Evolutionary conservation across 2,113 vertebrate species (phyloP).

Genomic region (Cyprinodon variegatus): DNA sequence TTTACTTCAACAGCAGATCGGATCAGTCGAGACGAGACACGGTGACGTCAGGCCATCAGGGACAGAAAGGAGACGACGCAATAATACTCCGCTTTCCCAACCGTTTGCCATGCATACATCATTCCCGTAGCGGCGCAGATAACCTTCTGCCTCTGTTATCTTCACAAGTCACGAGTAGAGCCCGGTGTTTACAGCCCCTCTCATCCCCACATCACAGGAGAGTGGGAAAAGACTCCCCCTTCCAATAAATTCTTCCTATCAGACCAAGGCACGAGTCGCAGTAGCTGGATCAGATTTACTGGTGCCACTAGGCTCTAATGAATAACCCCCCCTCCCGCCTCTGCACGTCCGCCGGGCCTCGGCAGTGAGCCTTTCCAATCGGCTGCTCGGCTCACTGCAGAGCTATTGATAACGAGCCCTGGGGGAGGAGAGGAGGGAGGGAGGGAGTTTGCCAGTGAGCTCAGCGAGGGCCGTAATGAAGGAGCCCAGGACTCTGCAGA

Average conservation of each 20-base stretch:
- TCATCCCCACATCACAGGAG: slow-evolving; percentile 49
- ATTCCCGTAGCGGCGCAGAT: slow-evolving; percentile 41
- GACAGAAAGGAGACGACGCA: not conserved
- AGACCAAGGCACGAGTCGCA: slow-evolving; percentile 46
- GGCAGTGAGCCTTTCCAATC: slow-evolving; percentile 39
- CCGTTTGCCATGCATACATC: slow-evolving; percentile 53
- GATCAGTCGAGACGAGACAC: slow-evolving; percentile 46
- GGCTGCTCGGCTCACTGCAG: slow-evolving; percentile 40
- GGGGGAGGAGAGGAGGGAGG: slow-evolving; percentile 35
- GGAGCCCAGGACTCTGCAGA: slow-evolving; percentile 41
- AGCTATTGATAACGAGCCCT: slow-evolving; percentile 68
- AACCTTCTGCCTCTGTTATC: slow-evolving; percentile 64
- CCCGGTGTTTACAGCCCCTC: slow-evolving; percentile 58
- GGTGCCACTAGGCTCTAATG: slow-evolving; percentile 61
- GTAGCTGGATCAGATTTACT: slow-evolving; percentile 57
- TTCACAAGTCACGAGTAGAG: slow-evolving; percentile 22
- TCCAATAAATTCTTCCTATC: slow-evolving; percentile 60
- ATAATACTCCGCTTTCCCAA: slow-evolving; percentile 4
- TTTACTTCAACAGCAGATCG: slow-evolving; percentile 40
- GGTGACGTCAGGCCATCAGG: slow-evolving; percentile 11
- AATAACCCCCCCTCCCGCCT: slow-evolving; percentile 53
- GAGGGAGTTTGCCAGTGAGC: slow-evolving; percentile 38
- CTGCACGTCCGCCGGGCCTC: slow-evolving; percentile 28
- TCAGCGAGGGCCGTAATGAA: slow-evolving; percentile 48
- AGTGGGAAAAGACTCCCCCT: slow-evolving; percentile 22